Evolutionary conservation across 2,888 invertebrate species (phyloP).

Genomic region (Heliconius erato): DNA sequence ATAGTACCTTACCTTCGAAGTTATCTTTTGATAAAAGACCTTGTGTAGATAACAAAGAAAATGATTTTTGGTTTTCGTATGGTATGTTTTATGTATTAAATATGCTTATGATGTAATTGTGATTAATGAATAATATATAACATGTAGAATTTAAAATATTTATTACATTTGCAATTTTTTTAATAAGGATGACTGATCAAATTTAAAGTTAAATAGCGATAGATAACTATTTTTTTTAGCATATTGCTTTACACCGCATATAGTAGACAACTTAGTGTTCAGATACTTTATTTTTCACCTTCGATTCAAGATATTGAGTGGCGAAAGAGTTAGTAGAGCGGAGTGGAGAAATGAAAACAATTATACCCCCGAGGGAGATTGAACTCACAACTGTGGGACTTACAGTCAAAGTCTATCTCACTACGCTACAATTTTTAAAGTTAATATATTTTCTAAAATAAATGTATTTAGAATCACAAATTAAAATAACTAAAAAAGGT

Average conservation of each 20-base stretch:
- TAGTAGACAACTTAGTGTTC: no score
- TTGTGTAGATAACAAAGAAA: not conserved
- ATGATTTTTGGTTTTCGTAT: constrained; percentile 1
- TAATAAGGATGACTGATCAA: not conserved
- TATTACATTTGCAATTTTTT: not conserved
- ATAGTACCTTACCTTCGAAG: constrained; percentile 1
- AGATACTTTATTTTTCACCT: no score
- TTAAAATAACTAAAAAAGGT: not conserved
- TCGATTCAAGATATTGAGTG: no score
- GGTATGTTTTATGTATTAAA: constrained; percentile 1
- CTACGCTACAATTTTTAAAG: not conserved
- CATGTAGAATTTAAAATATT: not conserved
- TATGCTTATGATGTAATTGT: not conserved
- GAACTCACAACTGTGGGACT: no score
- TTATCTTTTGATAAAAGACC: not conserved
- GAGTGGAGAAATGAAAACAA: not conserved
- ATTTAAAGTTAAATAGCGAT: not conserved
- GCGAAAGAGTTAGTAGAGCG: no score
- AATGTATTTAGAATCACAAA: not conserved
- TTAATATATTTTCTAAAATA: not conserved
- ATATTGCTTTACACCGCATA: not conserved
- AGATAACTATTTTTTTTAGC: not conserved
- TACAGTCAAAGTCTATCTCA: no score
- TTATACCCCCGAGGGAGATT: not conserved
- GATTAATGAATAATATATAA: not conserved